Conservation (phyloP, 2,888 invertebrate genomes). For the Brachylomia viminalis region DNA sequence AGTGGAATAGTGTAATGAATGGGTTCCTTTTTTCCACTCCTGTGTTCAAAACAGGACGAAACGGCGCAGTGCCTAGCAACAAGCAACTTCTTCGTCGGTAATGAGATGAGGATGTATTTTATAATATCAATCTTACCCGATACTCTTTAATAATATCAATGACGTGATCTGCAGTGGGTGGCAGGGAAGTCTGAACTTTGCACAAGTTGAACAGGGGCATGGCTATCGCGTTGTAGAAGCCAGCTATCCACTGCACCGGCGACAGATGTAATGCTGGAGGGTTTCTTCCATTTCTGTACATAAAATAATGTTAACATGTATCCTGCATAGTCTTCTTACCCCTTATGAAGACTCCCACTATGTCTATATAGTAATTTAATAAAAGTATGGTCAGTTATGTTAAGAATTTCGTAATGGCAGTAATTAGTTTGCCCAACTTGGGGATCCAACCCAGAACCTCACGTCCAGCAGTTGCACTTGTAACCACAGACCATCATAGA, state of each 20-base stretch:
- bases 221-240: conserved; percentile 68
- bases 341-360: background rate
- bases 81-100: background rate
- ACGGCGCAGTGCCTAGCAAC: background rate
- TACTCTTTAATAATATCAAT: conserved; percentile 83
- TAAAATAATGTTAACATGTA: background rate
- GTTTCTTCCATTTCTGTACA: conserved; percentile 44
- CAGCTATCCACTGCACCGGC: conserved; percentile 82
- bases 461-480: background rate
- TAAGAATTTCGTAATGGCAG: background rate
- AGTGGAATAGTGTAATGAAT: background rate
- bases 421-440: background rate
- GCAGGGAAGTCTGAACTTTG: conserved; percentile 78
- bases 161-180: conserved; percentile 73
- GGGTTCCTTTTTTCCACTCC: background rate
- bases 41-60: background rate
- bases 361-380: background rate
- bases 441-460: background rate
- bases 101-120: background rate
- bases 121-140: conserved; percentile 71
- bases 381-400: background rate
- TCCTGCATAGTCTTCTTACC: background rate
- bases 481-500: background rate
- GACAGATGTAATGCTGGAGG: conserved; percentile 71
- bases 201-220: conserved; percentile 70